Base-by-base conservation (phyloP, 2,113 vertebrate species). In the Mugil cephalus region DNA sequence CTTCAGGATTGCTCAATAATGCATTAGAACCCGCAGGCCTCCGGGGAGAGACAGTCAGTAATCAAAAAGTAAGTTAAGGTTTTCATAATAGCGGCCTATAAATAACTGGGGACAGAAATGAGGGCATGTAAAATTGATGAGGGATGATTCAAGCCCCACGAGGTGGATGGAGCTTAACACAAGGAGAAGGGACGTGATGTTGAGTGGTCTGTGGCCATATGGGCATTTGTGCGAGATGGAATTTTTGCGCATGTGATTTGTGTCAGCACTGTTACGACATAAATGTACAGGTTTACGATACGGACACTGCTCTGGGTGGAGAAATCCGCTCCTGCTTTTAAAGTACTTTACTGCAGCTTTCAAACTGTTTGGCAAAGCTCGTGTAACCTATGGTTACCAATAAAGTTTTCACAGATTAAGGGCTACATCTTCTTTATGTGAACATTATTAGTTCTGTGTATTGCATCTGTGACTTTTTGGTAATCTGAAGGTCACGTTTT, bases 81-180 rank as follows among this genome's bases (percentile, higher is more conserved):
- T 92, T 91, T 93, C 86, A 91, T 93, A 94, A 93, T 91, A 90
- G 85, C 69, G 59, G 75, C 87, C 89, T 92, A 92, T 89, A 93
- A 93, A 94, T 92, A 94, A 88, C 87, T 80, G 69, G 80, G 83
- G 83, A 89, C 81, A 91, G 89, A 90, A 92, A 92, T 79, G 81
- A 91, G 87, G 86, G 71, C 89, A 87, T 91, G 77, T 84, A 84
- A 91, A 92, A 91, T 90, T 84, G 84, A 93, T 92, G 92, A 85
- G 79, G 79, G 90, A 87, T 85, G 89, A 92, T 85, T 91, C 86
- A 89, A 88, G 85, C 73, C 82, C 80, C 82, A 77, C 2, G 63
- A 88, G 79, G 77, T 83, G 54, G 59, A 74, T 62, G 50, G 46
- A 83, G 74, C 73, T 74, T 64, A 66, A 79, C 12, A 39, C 39